phyloP scores from a whole-genome alignment of 2,888 invertebrate species.

The Lissonota sp. region DNA sequence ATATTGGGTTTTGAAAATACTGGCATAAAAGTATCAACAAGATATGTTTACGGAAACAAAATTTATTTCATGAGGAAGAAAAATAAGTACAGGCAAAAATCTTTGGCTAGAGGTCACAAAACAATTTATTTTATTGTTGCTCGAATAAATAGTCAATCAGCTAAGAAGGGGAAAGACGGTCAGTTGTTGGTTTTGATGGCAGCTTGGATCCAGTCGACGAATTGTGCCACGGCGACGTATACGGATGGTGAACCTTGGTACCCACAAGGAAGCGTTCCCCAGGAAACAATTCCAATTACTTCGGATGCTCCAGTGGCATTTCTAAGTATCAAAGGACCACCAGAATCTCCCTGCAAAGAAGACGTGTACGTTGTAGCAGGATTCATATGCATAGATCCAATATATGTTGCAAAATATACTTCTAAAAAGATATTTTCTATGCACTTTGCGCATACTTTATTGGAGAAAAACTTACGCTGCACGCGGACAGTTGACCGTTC shows the following conservation, averaged over 20 bases:
- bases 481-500: conserved; percentile 20
- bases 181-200: conserved; percentile 13
- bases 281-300: conserved; percentile 87
- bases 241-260: conserved; percentile 82
- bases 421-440: too few species aligned
- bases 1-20: too few species aligned
- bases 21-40: too few species aligned
- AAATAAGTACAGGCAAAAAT: too few species aligned
- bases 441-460: background rate
- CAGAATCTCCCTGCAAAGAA: conserved; percentile 85
- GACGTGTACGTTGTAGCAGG: too few species aligned
- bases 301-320: conserved; percentile 87
- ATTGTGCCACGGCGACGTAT: conserved; percentile 82
- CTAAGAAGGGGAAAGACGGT: background rate
- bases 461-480: conserved; percentile 52
- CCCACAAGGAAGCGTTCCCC: conserved; percentile 84
- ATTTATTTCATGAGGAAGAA: too few species aligned
- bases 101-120: too few species aligned
- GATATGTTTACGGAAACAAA: too few species aligned
- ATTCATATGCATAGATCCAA: too few species aligned
- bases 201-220: conserved; percentile 80
- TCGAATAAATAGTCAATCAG: too few species aligned
- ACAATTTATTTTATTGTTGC: too few species aligned
- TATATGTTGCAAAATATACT: too few species aligned
- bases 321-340: conserved; percentile 84